Evolutionary conservation across 1,140 invertebrate species (phyloP), one percentile per base, ranked within the genome.

Genomic region (Leptoteleia sp.): DNA sequence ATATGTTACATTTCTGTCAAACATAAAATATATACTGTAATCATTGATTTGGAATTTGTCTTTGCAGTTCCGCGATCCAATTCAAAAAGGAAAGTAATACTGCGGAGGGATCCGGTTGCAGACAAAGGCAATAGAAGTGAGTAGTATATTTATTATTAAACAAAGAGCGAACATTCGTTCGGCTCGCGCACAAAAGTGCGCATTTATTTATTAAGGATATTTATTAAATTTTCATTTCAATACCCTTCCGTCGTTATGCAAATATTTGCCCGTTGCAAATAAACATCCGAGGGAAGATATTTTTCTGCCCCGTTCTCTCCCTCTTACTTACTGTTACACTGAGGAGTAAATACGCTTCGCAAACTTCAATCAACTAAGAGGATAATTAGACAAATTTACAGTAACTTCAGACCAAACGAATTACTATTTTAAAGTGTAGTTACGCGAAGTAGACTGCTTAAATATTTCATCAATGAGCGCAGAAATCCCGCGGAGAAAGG

Each of bases 101-200:
- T 97, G 15, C 91, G 94, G 52, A 91, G 94, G 73, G 95, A 96
- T 88, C 93, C 95, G 4, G 91, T 93, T 31, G 79, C 83, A 19
- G 95, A 97, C 85, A 95, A 95, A 86, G 94, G 94, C 19, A 95
- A 96, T 83, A 92, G 95, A 92, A 95, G 95, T 96, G 90, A 94
- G 94, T 92, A 80, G 6, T 68, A 16, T 61, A 54, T 73, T 43
- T 64, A 38, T 67, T 57, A 76, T 42, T 54, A n/a, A n/a, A n/a
- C n/a, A n/a, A n/a, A n/a, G n/a, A n/a, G n/a, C n/a, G n/a, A n/a
- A n/a, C n/a, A n/a, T n/a, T n/a, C n/a, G n/a, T n/a, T n/a, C n/a
- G n/a, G n/a, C n/a, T n/a, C n/a, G n/a, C n/a, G n/a, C n/a, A n/a
- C n/a, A n/a, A n/a, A n/a, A n/a, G n/a, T n/a, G n/a, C n/a, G n/a